These are phyloP conservation scores for Micrasema longulum DNA, from an alignment of 1,140 invertebrate genomes.

Conservation along the genomic window DNA sequence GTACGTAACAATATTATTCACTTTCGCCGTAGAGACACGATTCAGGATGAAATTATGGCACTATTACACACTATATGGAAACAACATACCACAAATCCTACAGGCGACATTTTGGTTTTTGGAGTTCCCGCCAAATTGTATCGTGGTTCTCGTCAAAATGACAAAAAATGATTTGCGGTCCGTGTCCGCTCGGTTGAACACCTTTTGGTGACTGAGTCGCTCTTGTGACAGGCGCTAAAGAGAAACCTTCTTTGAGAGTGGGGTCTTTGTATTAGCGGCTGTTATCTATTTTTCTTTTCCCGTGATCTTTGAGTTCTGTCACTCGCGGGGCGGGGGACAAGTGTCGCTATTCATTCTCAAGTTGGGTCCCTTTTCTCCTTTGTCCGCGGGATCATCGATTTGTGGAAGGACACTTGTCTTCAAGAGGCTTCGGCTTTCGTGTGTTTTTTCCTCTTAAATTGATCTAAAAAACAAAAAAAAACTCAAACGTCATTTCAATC, in stretches of 20 bases:
- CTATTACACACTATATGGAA: neutral
- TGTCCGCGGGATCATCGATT: too few relatives aligned
- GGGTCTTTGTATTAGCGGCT: slow-evolving; percentile 10
- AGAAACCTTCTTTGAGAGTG: slow-evolving; percentile 10
- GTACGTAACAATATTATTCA: too few relatives aligned
- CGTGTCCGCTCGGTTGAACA: neutral
- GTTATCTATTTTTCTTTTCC: slow-evolving; percentile 26
- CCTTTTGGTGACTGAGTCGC: slow-evolving; percentile 10
- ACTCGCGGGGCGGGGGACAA: neutral
- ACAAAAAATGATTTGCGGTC: neutral
- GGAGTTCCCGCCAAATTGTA: slow-evolving; percentile 2
- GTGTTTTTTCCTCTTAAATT: too few relatives aligned
- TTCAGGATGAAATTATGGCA: too few relatives aligned
- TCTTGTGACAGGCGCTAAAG: neutral
- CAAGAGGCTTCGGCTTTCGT: too few relatives aligned
- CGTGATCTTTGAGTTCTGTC: slow-evolving; percentile 26
- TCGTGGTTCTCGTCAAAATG: neutral
- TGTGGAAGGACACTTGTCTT: too few relatives aligned
- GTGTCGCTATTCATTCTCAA: neutral
- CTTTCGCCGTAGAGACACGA: too few relatives aligned
- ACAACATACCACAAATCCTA: slow-evolving; percentile 31
- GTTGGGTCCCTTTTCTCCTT: too few relatives aligned
- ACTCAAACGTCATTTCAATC: too few relatives aligned
- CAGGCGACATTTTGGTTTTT: slow-evolving; percentile 14
- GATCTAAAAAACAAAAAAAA: too few relatives aligned